These are phyloP conservation scores for Notodonta ziczac DNA, from an alignment of 2,888 invertebrate species.

Conservation along the genomic window DNA sequence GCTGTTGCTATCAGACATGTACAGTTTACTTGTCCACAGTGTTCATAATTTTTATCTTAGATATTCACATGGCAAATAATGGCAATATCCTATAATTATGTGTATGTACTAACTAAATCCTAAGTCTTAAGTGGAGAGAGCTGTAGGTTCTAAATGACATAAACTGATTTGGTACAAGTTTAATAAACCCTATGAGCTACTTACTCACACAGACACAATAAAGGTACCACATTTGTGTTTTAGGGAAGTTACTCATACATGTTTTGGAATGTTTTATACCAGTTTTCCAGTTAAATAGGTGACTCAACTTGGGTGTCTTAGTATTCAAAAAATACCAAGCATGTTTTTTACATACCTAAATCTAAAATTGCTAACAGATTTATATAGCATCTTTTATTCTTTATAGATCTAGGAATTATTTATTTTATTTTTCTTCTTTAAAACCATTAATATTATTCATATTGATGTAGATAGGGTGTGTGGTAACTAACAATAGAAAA, in stretches of 20 bases:
- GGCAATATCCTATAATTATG: no score
- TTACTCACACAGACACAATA: no score
- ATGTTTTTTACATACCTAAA: not conserved
- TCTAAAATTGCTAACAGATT: not conserved
- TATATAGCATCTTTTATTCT: not conserved
- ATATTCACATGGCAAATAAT: no score
- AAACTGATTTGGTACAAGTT: no score
- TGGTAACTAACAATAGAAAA: not conserved
- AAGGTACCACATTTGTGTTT: no score
- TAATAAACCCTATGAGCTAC: no score
- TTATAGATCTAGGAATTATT: not conserved
- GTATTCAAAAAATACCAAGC: conserved; percentile 22
- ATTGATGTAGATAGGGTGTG: not conserved
- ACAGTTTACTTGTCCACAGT: not conserved
- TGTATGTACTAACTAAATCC: no score
- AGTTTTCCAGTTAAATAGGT: not conserved
- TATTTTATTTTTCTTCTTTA: not conserved
- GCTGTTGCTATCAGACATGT: not conserved
- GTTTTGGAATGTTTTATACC: not conserved
- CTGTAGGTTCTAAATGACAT: no score
- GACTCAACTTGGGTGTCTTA: conserved; percentile 11
- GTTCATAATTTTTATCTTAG: not conserved
- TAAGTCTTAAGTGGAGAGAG: no score
- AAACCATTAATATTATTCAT: not conserved
- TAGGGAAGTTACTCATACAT: not conserved